A percentile compares a stretch with the other conserved stretches of the same genome.
Evolutionary conservation across 2,797 vertebrate species (phyloP).

Genomic region (Leuciscus waleckii): DNA sequence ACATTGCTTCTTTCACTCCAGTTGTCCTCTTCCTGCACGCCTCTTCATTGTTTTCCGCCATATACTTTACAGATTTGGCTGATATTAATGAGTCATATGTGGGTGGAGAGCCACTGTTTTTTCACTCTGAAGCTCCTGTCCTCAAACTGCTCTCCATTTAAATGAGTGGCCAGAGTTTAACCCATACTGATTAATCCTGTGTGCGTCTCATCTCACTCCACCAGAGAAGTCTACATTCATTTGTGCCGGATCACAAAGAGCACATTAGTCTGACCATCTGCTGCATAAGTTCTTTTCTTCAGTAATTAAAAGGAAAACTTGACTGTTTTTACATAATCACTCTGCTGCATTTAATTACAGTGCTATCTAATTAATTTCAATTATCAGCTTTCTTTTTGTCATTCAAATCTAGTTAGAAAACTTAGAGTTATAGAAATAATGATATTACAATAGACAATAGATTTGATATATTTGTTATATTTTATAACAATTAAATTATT

Average conservation of each 20-base stretch:
- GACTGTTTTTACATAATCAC: not conserved
- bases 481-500: not conserved
- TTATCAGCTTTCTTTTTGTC: not conserved
- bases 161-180: constrained; percentile 22
- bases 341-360: not conserved
- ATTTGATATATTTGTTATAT: too few relatives aligned
- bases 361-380: not conserved
- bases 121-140: constrained; percentile 17
- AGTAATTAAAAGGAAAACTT: constrained; percentile 19
- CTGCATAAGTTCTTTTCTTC: not conserved
- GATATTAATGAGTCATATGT: constrained; percentile 54
- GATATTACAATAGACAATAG: not conserved
- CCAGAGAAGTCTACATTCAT: constrained; percentile 3
- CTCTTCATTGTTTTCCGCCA: constrained; percentile 27
- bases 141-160: constrained; percentile 39
- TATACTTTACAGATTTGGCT: constrained; percentile 49
- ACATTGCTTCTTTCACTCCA: not conserved
- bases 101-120: constrained; percentile 43
- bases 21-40: constrained; percentile 27
- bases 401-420: not conserved
- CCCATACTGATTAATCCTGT: constrained; percentile 31
- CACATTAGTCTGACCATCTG: constrained; percentile 25
- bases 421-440: not conserved
- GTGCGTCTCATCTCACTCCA: constrained; percentile 16
- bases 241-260: constrained; percentile 23